Evolutionary conservation across 2,888 invertebrate species (phyloP).

Genomic region (Leistus spinibarbis): DNA sequence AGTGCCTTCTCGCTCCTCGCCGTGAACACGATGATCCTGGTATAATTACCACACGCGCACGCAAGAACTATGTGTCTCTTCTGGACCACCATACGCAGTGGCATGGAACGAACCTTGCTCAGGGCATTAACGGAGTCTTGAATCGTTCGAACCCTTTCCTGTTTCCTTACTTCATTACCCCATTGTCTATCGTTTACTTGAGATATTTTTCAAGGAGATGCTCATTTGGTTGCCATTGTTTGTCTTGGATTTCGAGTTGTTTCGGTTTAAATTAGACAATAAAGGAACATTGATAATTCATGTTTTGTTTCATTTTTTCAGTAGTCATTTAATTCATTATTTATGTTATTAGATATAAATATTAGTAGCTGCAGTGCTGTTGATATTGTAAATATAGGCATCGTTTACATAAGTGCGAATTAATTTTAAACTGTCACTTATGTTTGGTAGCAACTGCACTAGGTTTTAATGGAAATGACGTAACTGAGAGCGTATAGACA

Average conservation of each 20-base stretch:
- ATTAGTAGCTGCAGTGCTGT: too few relatives aligned
- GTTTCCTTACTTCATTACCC: background rate
- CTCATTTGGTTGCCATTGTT: background rate
- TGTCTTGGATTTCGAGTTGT: background rate
- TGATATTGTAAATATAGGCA: too few relatives aligned
- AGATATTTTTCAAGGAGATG: background rate
- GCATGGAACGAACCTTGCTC: background rate
- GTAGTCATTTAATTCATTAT: too few relatives aligned
- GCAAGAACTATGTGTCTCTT: background rate
- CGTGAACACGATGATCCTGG: constrained; percentile 10
- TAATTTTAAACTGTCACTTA: too few relatives aligned
- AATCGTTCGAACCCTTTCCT: constrained; percentile 1
- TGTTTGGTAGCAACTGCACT: too few relatives aligned
- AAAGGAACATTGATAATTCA: too few relatives aligned
- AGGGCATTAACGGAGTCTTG: background rate
- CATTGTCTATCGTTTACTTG: background rate
- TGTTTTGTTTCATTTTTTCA: too few relatives aligned
- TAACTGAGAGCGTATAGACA: too few relatives aligned
- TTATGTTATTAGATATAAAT: too few relatives aligned
- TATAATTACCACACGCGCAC: constrained; percentile 1
- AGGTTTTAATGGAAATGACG: too few relatives aligned
- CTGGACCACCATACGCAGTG: background rate
- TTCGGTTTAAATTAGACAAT: background rate
- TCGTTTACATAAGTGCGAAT: too few relatives aligned
- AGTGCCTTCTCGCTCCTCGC: constrained; percentile 18